phyloP scores from a whole-genome alignment of 2,797 vertebrate genomes.

The Lepilemur septentrionalis region DNA sequence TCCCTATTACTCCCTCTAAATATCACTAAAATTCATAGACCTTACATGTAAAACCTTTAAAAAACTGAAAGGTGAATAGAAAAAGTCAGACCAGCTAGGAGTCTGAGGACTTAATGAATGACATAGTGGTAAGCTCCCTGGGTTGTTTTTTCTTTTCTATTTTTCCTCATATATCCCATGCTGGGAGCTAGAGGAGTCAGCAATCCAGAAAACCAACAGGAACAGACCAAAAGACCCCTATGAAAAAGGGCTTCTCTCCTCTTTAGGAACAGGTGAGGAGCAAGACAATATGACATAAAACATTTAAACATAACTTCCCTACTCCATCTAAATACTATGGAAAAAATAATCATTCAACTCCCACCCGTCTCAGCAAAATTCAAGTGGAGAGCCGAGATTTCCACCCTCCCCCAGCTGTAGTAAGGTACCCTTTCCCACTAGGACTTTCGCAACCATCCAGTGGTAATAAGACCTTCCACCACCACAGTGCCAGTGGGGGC shows the following conservation, averaged over 20 bases:
- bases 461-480: neutral
- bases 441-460: neutral
- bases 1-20: neutral
- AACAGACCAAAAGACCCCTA: neutral
- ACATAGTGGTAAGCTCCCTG: neutral
- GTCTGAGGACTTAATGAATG: neutral
- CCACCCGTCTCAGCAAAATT: neutral
- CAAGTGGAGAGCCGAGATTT: neutral
- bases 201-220: neutral
- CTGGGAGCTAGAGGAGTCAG: neutral
- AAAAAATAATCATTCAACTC: neutral
- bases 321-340: too few relatives aligned
- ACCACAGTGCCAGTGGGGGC: neutral
- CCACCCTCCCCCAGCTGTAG: neutral
- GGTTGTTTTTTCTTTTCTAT: neutral
- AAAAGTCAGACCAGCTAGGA: neutral
- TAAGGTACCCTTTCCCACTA: neutral
- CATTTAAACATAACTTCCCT: neutral
- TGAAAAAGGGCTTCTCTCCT: neutral
- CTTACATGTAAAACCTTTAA: too few relatives aligned
- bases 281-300: neutral
- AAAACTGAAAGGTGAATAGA: neutral
- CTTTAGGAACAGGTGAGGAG: neutral
- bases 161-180: neutral
- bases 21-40: neutral